Percentiles rank a stretch among this genome's conserved stretches.
Evolutionary conservation across 2,888 invertebrate genomes (phyloP).

Genomic region (Eupithecia inturbata): DNA sequence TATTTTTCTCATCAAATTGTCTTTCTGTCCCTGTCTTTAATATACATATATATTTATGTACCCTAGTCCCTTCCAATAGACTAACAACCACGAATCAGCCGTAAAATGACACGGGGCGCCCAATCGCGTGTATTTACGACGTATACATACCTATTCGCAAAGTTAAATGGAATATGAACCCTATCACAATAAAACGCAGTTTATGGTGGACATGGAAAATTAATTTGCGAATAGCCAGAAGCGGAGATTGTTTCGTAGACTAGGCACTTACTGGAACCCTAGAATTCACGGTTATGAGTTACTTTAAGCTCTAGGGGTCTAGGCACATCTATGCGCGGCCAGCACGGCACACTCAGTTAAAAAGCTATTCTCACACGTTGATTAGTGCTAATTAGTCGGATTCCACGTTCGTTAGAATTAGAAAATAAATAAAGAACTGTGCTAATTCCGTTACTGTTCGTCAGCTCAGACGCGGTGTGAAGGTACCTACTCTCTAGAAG

Average conservation of each 20-base stretch:
- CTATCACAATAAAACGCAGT: slow-evolving; percentile 9
- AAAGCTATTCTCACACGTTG: background rate
- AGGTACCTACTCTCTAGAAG: no score
- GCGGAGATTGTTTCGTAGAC: slow-evolving; percentile 3
- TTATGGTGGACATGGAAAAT: slow-evolving; percentile 10
- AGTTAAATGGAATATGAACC: background rate
- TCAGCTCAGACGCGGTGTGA: background rate
- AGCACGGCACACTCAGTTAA: no score
- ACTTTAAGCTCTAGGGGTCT: background rate
- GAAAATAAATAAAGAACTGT: no score
- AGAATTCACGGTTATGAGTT: background rate
- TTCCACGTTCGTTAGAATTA: no score
- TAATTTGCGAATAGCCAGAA: slow-evolving; percentile 9
- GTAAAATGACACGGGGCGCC: background rate
- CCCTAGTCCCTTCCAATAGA: no score
- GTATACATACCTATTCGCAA: background rate
- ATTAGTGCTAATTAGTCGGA: background rate
- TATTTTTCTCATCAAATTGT: no score
- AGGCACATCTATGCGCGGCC: no score
- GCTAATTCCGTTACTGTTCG: background rate
- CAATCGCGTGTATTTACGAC: background rate
- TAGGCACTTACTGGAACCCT: background rate
- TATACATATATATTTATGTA: no score
- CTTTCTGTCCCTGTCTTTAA: no score
- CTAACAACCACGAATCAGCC: background rate